A percentile compares a stretch with the other conserved stretches of the same genome.
These are phyloP conservation scores for Electrophaes corylata DNA, from an alignment of 2,888 invertebrate species.

Conservation along the genomic window DNA sequence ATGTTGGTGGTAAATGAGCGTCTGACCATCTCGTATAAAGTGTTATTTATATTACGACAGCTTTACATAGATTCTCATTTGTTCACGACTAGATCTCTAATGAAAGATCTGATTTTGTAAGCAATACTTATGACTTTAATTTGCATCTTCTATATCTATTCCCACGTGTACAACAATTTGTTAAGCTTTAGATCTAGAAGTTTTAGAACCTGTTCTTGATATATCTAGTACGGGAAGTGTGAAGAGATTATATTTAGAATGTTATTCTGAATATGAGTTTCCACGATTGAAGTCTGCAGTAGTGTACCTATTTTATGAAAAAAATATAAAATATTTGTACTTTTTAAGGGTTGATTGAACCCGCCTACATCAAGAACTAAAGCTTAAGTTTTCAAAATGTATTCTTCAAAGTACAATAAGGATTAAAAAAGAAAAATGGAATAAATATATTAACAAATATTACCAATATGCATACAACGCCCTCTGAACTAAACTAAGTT, in stretches of 20 bases:
- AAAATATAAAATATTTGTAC: no score
- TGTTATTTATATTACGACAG: slow-evolving; percentile 36
- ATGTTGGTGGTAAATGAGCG: slow-evolving; percentile 56
- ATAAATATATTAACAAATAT: no score
- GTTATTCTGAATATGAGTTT: not conserved
- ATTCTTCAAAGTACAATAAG: no score
- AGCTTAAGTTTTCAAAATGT: no score
- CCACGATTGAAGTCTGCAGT: no score
- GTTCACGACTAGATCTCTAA: slow-evolving; percentile 58
- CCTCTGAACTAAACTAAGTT: no score
- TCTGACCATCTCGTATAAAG: slow-evolving; percentile 41
- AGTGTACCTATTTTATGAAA: no score
- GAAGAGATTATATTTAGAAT: not conserved
- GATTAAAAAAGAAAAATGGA: no score
- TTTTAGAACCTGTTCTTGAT: slow-evolving; percentile 46
- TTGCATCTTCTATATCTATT: slow-evolving; percentile 53
- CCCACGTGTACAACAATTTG: slow-evolving; percentile 54
- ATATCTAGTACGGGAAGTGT: not conserved
- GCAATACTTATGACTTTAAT: slow-evolving; percentile 50
- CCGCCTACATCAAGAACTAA: no score
- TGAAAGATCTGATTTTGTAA: slow-evolving; percentile 62
- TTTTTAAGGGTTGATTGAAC: no score
- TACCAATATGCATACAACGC: no score
- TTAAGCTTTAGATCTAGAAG: slow-evolving; percentile 54
- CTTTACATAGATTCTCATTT: slow-evolving; percentile 60